A percentile compares a stretch with the other conserved stretches of the same genome.
Evolutionary conservation across 1,140 invertebrate genomes (phyloP).

Genomic region (Antheraea mylitta): DNA sequence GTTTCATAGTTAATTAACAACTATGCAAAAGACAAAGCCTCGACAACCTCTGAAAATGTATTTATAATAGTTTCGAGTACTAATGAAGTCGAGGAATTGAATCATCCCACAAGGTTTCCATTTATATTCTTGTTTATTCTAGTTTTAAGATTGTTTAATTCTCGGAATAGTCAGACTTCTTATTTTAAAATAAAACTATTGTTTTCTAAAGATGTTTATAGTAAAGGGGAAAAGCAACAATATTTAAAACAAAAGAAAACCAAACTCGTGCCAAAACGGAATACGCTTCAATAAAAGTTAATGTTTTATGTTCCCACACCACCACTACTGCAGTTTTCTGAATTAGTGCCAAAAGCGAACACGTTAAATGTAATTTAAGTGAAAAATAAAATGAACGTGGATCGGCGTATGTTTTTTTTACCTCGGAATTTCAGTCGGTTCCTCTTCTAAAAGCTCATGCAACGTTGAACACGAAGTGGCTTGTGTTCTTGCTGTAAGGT

Average conservation of each 20-base stretch:
- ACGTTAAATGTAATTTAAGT: slow-evolving; percentile 29
- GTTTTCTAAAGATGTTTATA: neutral
- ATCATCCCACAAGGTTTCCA: neutral
- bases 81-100: neutral
- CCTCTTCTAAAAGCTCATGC: slow-evolving; percentile 75
- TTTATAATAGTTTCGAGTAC: neutral
- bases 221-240: neutral
- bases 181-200: neutral
- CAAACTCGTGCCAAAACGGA: slow-evolving; percentile 8
- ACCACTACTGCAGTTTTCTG: slow-evolving; percentile 21
- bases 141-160: neutral
- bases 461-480: slow-evolving; percentile 78
- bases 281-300: neutral
- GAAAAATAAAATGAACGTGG: slow-evolving; percentile 25
- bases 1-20: neutral
- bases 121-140: neutral
- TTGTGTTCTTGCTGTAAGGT: slow-evolving; percentile 69
- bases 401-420: slow-evolving; percentile 20
- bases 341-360: slow-evolving; percentile 36
- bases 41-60: neutral
- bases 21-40: neutral
- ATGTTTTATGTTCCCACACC: slow-evolving; percentile 14
- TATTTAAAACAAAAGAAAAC: neutral
- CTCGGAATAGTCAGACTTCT: neutral
- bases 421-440: slow-evolving; percentile 73